phyloP scores from a whole-genome alignment of 2,113 vertebrate genomes.

The Perognathus longimembris region DNA sequence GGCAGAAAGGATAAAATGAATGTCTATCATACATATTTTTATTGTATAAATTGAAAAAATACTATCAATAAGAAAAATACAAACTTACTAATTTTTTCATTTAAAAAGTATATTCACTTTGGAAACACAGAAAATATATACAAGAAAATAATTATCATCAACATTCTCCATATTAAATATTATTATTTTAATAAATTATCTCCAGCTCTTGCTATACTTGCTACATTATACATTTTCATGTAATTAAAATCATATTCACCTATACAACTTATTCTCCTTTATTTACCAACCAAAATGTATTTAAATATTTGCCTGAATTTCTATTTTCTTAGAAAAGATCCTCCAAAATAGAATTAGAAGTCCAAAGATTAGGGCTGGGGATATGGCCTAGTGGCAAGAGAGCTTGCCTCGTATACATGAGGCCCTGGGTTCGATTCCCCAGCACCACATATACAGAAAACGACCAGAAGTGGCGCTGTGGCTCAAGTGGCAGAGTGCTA shows the following conservation, averaged over 20 bases:
- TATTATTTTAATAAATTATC: conserved; percentile 48
- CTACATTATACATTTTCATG: conserved; percentile 48
- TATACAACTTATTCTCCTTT: not conserved
- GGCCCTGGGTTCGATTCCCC: too few species aligned
- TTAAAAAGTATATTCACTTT: conserved; percentile 51
- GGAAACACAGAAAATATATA: conserved; percentile 44
- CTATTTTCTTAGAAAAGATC: conserved; percentile 39
- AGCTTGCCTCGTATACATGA: too few species aligned
- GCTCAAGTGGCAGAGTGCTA: too few species aligned
- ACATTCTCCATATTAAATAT: conserved; percentile 44
- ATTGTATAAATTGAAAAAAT: conserved; percentile 23
- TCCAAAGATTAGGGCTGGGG: conserved; percentile 46
- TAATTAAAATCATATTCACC: conserved; percentile 4
- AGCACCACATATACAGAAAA: too few species aligned
- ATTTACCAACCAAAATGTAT: not conserved
- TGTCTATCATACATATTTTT: conserved; percentile 26
- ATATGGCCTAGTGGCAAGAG: too few species aligned
- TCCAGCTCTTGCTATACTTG: conserved; percentile 24
- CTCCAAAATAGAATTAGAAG: conserved; percentile 8
- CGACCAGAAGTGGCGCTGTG: too few species aligned
- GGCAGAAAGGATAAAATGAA: not conserved
- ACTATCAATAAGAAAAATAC: conserved; percentile 32
- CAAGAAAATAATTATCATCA: conserved; percentile 38
- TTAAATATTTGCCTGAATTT: conserved; percentile 37
- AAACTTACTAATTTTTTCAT: conserved; percentile 44